These are phyloP conservation scores for Echinops telfairi DNA, from an alignment of 2,113 vertebrate species.

Conservation along the genomic window DNA sequence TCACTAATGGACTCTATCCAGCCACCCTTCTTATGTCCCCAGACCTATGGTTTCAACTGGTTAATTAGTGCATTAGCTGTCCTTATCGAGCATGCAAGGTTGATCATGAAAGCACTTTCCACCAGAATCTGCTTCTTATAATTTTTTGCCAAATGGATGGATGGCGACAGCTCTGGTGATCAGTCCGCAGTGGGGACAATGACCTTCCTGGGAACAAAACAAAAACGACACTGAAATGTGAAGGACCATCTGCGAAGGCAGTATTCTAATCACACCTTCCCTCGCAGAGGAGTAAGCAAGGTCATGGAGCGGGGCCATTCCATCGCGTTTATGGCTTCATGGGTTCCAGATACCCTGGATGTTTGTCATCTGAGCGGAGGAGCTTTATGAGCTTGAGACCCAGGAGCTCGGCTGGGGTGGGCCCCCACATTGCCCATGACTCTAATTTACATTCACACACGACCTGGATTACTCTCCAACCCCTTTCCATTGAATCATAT, in stretches of 20 bases:
- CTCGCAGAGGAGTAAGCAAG: slow-evolving; percentile 36
- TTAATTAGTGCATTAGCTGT: neutral
- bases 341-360: neutral
- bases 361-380: slow-evolving; percentile 69
- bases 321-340: neutral
- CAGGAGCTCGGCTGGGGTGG: slow-evolving; percentile 41
- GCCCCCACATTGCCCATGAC: neutral
- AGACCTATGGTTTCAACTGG: neutral
- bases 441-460: slow-evolving; percentile 66
- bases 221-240: slow-evolving; percentile 1
- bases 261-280: slow-evolving; percentile 44
- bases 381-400: slow-evolving; percentile 68
- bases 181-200: neutral
- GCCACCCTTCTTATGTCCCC: neutral
- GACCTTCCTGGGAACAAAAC: slow-evolving; percentile 29
- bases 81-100: neutral
- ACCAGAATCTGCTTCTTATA: slow-evolving; percentile 16
- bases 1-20: neutral
- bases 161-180: slow-evolving; percentile 9
- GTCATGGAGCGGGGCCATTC: slow-evolving; percentile 27
- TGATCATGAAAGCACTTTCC: neutral
- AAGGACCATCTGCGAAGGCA: slow-evolving; percentile 14
- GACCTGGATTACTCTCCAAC: slow-evolving; percentile 52
- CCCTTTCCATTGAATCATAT: slow-evolving; percentile 76
- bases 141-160: neutral